Base-by-base conservation (phyloP, 2,113 vertebrate species). In the Numida meleagris region DNA sequence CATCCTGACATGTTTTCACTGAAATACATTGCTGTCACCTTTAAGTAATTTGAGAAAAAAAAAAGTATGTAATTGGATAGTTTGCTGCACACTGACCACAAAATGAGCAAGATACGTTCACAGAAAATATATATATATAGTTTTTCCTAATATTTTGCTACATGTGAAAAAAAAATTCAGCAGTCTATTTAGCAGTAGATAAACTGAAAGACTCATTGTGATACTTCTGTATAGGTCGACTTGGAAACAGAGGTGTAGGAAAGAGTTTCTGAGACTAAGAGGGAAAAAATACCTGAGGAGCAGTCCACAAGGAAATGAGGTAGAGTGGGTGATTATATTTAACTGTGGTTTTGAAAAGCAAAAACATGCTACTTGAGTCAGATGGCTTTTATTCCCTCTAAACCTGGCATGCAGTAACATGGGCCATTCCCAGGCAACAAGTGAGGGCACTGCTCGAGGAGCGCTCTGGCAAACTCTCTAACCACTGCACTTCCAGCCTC, bases 51-150 rank as follows among this genome's bases (percentile, higher is more conserved):
- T 46, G 31, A 23, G 8, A 5, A 7, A 4, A 20, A 8, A 9
- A 5, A 20, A 42, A 17, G 3, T 27, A 27, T 5, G 10, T 45
- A 82, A 43, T 55, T 14, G 0, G 13, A 18, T 16, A 1, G 6
- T 42, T 84, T 71, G 18, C 67, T 71, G 4, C 55, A 53, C 21
- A 25, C 10, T 19, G 21, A 53, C 15, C 4, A 17, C 66, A 75
- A 79, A 68, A 17, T 1, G 62, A 75, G 21, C 27, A 40, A 63
- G 33, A n/a, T 57, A 67, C 4, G n/a, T 42, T 21, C 21, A 12
- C 5, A 63, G 33, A 8, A 38, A 62, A 38, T n/a, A 58, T 20
- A 58, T 45, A 29, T 27, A 17, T 59, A 34, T 34, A 34, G 10
- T 36, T 53, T 66, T 61, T 58, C 31, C 19, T 51, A 7, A 1